Evolutionary conservation across 2,888 invertebrate species (phyloP).

Genomic region (Phytoseiulus persimilis): DNA sequence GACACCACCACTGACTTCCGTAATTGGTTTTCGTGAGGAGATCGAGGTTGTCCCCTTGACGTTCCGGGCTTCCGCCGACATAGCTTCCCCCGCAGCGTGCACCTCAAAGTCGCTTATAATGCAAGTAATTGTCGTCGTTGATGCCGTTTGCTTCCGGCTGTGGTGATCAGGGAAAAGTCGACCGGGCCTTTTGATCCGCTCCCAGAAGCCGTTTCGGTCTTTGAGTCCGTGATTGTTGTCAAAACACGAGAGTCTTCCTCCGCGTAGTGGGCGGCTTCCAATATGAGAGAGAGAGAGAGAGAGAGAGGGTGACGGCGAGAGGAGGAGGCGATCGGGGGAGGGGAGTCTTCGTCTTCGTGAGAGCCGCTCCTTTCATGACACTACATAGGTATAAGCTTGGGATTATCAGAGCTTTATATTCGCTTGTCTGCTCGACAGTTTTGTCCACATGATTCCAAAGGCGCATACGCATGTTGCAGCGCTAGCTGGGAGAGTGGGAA

Average conservation of each 20-base stretch:
- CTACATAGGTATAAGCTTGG: background rate
- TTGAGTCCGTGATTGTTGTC: background rate
- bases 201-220: background rate
- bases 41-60: background rate
- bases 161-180: background rate
- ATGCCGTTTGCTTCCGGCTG: background rate
- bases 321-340: background rate
- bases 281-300: too few relatives aligned
- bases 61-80: background rate
- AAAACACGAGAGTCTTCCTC: background rate
- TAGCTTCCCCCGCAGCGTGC: background rate
- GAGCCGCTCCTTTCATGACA: background rate
- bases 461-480: too few relatives aligned
- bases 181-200: background rate
- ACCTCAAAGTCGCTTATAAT: background rate
- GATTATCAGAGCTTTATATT: background rate
- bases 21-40: background rate
- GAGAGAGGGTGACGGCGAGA: too few relatives aligned
- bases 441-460: too few relatives aligned
- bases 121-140: background rate
- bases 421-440: too few relatives aligned
- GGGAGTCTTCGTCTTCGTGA: background rate
- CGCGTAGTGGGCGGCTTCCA: background rate
- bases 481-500: too few relatives aligned
- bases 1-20: background rate